Conservation (phyloP, 2,113 vertebrate genomes). For the Leiothrix lutea region DNA sequence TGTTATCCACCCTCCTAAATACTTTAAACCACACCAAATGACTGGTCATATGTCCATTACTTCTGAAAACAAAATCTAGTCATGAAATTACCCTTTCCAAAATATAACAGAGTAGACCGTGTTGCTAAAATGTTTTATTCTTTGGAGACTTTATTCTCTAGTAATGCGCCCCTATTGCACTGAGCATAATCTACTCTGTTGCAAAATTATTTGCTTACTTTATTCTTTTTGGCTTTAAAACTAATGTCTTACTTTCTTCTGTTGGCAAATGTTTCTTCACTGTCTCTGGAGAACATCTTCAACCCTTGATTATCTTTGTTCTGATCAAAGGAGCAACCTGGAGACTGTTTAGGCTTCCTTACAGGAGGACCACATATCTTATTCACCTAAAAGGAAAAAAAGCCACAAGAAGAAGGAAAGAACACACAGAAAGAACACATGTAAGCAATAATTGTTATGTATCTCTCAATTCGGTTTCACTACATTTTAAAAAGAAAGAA, state of each 20-base stretch:
- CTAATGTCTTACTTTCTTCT: slow-evolving; percentile 82
- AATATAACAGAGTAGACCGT: not conserved
- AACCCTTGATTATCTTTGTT: slow-evolving; percentile 70
- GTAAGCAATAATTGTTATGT: not conserved
- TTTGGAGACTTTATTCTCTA: not conserved
- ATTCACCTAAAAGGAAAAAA: slow-evolving; percentile 72
- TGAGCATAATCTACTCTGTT: slow-evolving; percentile 38
- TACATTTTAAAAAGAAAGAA: not conserved
- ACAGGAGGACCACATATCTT: slow-evolving; percentile 80
- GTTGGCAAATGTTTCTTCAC: slow-evolving; percentile 73
- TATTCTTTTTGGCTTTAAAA: slow-evolving; percentile 72
- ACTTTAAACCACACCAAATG: not conserved
- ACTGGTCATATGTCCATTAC: not conserved
- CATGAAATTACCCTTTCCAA: not conserved
- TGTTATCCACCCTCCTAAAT: not conserved
- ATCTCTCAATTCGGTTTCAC: not conserved
- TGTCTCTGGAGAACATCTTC: slow-evolving; percentile 61
- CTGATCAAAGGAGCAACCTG: slow-evolving; percentile 54
- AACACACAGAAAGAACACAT: not conserved
- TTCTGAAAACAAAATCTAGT: not conserved
- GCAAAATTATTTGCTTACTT: slow-evolving; percentile 71
- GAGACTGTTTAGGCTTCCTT: slow-evolving; percentile 66
- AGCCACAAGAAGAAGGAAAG: not conserved
- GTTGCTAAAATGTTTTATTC: not conserved
- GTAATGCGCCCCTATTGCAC: not conserved